These are phyloP conservation scores for Poecile montanus DNA, from an alignment of 2,797 vertebrate genomes.

Conservation along the genomic window DNA sequence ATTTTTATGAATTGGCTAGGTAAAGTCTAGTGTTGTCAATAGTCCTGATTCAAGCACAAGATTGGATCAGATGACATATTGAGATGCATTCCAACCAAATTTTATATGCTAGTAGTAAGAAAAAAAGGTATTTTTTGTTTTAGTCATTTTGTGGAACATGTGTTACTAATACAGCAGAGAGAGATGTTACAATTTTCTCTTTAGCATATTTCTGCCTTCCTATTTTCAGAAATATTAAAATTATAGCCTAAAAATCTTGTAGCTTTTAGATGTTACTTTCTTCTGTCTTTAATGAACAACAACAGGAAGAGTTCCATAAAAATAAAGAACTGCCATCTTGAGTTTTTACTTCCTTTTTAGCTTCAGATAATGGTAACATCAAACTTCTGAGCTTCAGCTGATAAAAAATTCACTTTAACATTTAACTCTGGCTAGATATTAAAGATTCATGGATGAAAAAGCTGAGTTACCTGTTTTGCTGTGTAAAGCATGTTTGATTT, in stretches of 20 bases:
- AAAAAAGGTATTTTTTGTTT: not conserved
- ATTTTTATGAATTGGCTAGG: not conserved
- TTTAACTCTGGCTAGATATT: slow-evolving; percentile 20
- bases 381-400: not conserved
- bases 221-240: not conserved
- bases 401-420: slow-evolving; percentile 17
- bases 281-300: not conserved
- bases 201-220: not conserved
- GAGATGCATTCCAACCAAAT: not conserved
- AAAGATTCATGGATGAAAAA: slow-evolving; percentile 40
- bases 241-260: not conserved
- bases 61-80: not conserved
- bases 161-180: not conserved
- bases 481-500: not conserved
- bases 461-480: slow-evolving; percentile 9
- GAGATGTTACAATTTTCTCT: not conserved
- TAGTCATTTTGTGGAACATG: not conserved
- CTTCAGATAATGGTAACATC: not conserved
- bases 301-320: not conserved
- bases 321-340: not conserved
- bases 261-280: not conserved
- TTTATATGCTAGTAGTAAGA: not conserved
- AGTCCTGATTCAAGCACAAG: not conserved
- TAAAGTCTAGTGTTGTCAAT: not conserved
- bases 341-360: not conserved